phyloP scores from a whole-genome alignment of 2,888 invertebrate species.

The Drosophila mercatorum region DNA sequence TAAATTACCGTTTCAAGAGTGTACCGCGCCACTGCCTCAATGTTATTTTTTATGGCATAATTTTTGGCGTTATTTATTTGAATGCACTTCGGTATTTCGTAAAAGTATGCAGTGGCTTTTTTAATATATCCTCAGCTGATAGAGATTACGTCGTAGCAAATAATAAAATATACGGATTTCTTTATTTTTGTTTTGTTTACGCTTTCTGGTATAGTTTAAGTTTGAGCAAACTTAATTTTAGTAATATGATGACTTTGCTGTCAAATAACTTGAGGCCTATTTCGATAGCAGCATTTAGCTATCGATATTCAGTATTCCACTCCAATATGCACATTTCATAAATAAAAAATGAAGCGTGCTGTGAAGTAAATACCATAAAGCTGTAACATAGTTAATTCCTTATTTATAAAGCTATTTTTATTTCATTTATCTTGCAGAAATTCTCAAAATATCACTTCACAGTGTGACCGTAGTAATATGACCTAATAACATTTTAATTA shows the following conservation, averaged over 20 bases:
- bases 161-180: not conserved
- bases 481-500: not conserved
- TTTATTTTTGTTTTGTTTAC: not conserved
- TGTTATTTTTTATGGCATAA: not conserved
- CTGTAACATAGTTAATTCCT: not conserved
- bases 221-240: not conserved
- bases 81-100: not conserved
- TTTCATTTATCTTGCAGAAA: not conserved
- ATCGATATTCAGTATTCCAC: not conserved
- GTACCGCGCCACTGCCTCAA: too few relatives aligned
- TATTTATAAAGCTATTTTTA: not conserved
- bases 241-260: too few relatives aligned
- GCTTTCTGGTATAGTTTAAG: not conserved
- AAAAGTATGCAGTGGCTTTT: not conserved
- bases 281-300: not conserved
- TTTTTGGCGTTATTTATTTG: not conserved
- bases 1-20: not conserved
- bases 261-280: not conserved
- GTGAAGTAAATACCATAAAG: not conserved
- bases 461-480: constrained; percentile 1
- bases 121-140: too few relatives aligned
- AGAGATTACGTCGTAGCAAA: not conserved
- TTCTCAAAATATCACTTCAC: not conserved
- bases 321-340: not conserved
- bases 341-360: not conserved